Conservation (phyloP, 2,113 vertebrate genomes). For the Canis aureus region DNA sequence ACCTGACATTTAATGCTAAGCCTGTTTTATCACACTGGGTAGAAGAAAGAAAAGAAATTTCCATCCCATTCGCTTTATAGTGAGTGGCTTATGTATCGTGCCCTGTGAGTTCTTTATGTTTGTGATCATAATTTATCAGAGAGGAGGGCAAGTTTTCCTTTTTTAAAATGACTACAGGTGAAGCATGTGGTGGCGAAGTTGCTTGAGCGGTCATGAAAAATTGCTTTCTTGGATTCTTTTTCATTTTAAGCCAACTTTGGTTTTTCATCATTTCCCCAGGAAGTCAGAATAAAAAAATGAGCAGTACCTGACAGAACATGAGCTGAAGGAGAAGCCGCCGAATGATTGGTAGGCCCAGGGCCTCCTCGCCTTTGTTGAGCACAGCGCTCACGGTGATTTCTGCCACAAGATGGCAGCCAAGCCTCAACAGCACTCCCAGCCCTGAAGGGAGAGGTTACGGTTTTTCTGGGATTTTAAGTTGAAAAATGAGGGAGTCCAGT, state of each 20-base stretch:
- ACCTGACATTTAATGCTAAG: not conserved
- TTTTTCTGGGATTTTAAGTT: constrained; percentile 23
- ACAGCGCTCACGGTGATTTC: not conserved
- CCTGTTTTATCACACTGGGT: not conserved
- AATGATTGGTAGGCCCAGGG: not conserved
- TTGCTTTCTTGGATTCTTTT: not conserved
- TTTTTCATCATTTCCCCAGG: constrained; percentile 9
- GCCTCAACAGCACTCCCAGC: not conserved
- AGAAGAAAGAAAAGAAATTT: not conserved
- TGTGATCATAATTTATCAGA: not conserved
- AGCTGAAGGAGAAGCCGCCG: not conserved
- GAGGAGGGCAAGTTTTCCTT: not conserved
- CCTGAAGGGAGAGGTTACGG: not conserved
- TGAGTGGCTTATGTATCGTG: not conserved
- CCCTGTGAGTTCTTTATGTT: not conserved
- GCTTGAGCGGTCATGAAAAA: not conserved
- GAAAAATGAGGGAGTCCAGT: not conserved
- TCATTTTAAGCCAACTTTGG: not conserved
- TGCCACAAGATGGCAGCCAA: constrained; percentile 73
- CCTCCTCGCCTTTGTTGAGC: not conserved
- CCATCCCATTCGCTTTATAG: not conserved
- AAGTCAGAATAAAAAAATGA: constrained; percentile 2
- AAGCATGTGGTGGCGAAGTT: not conserved
- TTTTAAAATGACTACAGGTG: not conserved
- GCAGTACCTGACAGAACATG: not conserved